Base-by-base conservation (phyloP, 2,797 vertebrate species). In the Gadopsis marmoratus region DNA sequence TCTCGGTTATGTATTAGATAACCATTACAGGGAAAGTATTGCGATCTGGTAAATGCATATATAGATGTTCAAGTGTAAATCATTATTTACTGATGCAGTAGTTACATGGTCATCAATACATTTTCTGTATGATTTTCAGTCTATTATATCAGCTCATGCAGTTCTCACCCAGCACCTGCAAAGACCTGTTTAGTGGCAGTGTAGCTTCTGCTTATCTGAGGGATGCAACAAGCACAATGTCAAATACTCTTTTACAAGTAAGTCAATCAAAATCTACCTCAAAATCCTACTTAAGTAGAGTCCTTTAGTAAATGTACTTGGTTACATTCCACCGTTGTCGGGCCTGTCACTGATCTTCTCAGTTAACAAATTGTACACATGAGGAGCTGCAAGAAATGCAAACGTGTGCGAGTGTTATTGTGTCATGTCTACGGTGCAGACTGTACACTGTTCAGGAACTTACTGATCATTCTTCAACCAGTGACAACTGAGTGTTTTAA, bases 401-500 rank as follows among this genome's bases (percentile, higher is more conserved):
- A 3, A 39, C 12, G 43, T 16, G 45, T 19, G 45, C 17, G 6
- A 19, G 7, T 17, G 53, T 55, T 19, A 19, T 56, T 10, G 21
- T 23, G 23, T 29, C 9, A 4, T 31, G 14, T 41, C n/a, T 29
- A 21, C 37, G 43, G 2, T 13, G 43, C 26, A 47, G n/a, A 56
- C 29, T 56, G 29, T 17, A 31, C 29, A 45, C 54, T n/a, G 43
- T 60, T 14, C 56, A 51, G 31, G 21, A 56, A 35, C 10, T 12
- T 17, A 64, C 4, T n/a, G 5, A 65, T 60, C 10, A 60, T 37
- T 43, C 41, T 58, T 13, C 39, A 39, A 10, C 9, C 10, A 39
- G 39, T 41, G 39, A 41, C 39, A 12, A 41, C 3, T 39, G 37
- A 9, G 39, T 80, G 56, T 71, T 87, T 89, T 88, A 84, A 84